Percentiles rank a stretch among this genome's conserved stretches.
Evolutionary conservation across 2,888 invertebrate species (phyloP).

Genomic region (Heliconius ethilla): DNA sequence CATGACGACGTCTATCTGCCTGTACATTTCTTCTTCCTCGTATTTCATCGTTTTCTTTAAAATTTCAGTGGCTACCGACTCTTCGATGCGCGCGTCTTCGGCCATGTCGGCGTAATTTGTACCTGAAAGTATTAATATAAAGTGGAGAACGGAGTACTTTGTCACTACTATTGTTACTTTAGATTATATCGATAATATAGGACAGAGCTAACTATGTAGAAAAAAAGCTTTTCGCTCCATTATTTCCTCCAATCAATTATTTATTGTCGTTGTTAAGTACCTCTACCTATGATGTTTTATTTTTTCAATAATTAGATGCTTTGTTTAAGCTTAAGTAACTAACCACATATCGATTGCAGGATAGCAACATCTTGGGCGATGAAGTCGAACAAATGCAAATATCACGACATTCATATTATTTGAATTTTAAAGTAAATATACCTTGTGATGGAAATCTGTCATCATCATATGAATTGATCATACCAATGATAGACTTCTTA

Average conservation of each 20-base stretch:
- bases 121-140: slow-evolving; percentile 51
- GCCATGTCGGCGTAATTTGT: slow-evolving; percentile 57
- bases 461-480: slow-evolving; percentile 71
- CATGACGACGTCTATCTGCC: slow-evolving; percentile 61
- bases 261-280: too few species aligned
- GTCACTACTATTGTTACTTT: neutral
- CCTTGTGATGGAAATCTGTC: slow-evolving; percentile 74
- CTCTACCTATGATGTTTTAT: too few species aligned
- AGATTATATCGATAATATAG: too few species aligned
- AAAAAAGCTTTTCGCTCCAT: too few species aligned
- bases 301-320: too few species aligned
- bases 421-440: slow-evolving; percentile 39
- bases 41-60: slow-evolving; percentile 63
- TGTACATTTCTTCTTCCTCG: slow-evolving; percentile 64
- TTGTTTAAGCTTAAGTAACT: too few species aligned
- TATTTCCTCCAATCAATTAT: too few species aligned
- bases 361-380: too few species aligned
- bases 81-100: slow-evolving; percentile 66
- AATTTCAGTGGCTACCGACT: slow-evolving; percentile 68
- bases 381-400: too few species aligned
- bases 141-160: neutral
- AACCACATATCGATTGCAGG: too few species aligned
- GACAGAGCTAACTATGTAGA: too few species aligned
- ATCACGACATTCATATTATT: too few species aligned
- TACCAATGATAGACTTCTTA: slow-evolving; percentile 63